phyloP scores from a whole-genome alignment of 2,888 invertebrate species.

The Urechis unicinctus region DNA sequence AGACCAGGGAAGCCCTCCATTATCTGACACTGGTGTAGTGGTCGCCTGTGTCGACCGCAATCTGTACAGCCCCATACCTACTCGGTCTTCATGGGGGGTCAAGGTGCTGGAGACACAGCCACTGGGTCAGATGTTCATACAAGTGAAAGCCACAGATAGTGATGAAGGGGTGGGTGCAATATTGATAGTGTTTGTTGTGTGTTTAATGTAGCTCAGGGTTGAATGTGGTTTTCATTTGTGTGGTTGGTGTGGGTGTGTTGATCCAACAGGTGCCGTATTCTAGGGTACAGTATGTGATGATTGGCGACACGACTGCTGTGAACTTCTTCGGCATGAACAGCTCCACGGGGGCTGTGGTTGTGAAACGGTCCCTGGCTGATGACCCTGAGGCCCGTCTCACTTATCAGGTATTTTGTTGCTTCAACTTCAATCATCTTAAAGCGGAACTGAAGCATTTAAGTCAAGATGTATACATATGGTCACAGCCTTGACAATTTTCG shows the following conservation, averaged over 20 bases:
- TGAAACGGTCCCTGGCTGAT: conserved; percentile 18
- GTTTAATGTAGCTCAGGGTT: background rate
- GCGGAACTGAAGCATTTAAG: too few species aligned
- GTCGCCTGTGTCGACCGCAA: conserved; percentile 26
- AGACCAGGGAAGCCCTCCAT: conserved; percentile 28
- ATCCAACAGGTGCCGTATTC: conserved; percentile 21
- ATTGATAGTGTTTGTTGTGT: background rate
- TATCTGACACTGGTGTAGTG: conserved; percentile 20
- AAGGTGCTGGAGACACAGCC: conserved; percentile 29
- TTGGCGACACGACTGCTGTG: conserved; percentile 8
- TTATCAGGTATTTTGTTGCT: conserved; percentile 8
- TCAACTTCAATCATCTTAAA: too few species aligned
- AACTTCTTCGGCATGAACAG: conserved; percentile 19
- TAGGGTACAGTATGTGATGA: conserved; percentile 25
- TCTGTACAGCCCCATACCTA: conserved; percentile 19
- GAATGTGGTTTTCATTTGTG: background rate
- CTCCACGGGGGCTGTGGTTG: conserved; percentile 15
- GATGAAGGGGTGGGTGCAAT: conserved; percentile 26
- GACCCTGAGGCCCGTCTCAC: conserved; percentile 19
- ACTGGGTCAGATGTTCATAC: conserved; percentile 25
- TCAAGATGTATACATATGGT: too few species aligned
- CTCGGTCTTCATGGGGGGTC: conserved; percentile 12
- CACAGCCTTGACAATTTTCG: too few species aligned
- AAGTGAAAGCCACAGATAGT: conserved; percentile 24
- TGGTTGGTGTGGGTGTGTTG: background rate